Evolutionary conservation across 53 echinoderm and acorn worm genomes (phyloP).

Genomic region (Pentamera pediparva): DNA sequence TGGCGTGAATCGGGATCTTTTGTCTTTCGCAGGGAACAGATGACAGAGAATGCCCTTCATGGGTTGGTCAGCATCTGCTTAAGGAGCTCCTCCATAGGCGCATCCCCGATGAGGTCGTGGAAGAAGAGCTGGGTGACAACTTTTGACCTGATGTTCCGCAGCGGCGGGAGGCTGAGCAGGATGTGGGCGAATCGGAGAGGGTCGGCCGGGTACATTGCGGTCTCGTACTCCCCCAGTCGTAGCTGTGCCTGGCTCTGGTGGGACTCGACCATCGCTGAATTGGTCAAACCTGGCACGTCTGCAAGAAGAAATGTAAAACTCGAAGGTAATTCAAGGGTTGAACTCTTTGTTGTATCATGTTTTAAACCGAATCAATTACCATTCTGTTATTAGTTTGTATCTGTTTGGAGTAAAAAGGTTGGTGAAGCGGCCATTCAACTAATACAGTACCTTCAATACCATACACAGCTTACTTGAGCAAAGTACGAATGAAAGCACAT

Average conservation of each 20-base stretch:
- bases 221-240: slow-evolving; percentile 86
- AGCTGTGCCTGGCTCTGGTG: slow-evolving; percentile 93
- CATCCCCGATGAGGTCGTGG: slow-evolving; percentile 88
- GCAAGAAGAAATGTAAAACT: slow-evolving; percentile 11
- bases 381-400: neutral
- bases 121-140: slow-evolving; percentile 98
- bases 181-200: slow-evolving; percentile 96
- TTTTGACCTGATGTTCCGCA: slow-evolving; percentile 92
- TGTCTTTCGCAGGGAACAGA: too few relatives aligned
- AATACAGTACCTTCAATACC: too few relatives aligned
- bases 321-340: neutral
- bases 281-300: slow-evolving; percentile 87
- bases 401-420: too few relatives aligned
- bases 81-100: slow-evolving; percentile 87
- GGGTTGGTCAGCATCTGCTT: slow-evolving; percentile 66
- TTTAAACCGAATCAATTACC: neutral
- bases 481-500: too few relatives aligned
- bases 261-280: slow-evolving; percentile 77
- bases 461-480: too few relatives aligned
- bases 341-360: neutral
- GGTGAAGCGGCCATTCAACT: too few relatives aligned
- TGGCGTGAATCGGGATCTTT: too few relatives aligned
- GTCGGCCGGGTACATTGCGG: slow-evolving; percentile 88
- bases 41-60: too few relatives aligned
- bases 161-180: slow-evolving; percentile 91